Conservation (phyloP, 2,797 vertebrate genomes). For the Hemibagrus guttatus region DNA sequence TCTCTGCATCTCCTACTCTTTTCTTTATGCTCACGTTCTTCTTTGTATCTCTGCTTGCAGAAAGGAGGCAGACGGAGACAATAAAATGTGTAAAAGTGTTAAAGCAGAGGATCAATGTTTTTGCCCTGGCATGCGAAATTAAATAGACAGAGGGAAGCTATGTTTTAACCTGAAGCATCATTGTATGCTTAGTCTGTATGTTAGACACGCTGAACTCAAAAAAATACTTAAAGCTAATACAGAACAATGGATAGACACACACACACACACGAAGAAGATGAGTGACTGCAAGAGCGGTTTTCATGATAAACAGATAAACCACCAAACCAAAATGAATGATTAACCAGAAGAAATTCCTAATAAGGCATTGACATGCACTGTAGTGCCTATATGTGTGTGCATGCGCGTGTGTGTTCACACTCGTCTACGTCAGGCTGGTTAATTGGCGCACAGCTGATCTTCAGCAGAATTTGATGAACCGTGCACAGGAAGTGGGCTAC, state of each 20-base stretch:
- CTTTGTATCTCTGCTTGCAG: conserved; percentile 26
- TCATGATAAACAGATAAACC: background rate
- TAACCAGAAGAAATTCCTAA: conserved; percentile 54
- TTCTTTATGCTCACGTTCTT: conserved; percentile 12
- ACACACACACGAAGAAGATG: background rate
- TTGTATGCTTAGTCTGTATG: too few relatives aligned
- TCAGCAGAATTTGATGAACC: conserved; percentile 29
- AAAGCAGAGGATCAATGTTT: background rate
- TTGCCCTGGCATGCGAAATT: background rate
- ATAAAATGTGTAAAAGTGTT: background rate
- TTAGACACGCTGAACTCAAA: background rate
- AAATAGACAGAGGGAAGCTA: background rate
- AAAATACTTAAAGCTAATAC: background rate
- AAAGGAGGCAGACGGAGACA: background rate
- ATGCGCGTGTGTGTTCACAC: background rate
- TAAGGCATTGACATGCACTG: conserved; percentile 55
- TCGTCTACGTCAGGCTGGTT: background rate
- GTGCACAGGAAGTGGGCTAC: conserved; percentile 41
- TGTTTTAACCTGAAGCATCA: background rate
- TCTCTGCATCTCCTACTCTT: conserved; percentile 12
- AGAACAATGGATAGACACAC: background rate
- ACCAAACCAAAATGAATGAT: background rate
- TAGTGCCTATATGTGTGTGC: conserved; percentile 17
- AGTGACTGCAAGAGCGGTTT: background rate
- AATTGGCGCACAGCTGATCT: conserved; percentile 46